Evolutionary conservation across 2,113 vertebrate genomes (phyloP).

Genomic region (Passer montanus): DNA sequence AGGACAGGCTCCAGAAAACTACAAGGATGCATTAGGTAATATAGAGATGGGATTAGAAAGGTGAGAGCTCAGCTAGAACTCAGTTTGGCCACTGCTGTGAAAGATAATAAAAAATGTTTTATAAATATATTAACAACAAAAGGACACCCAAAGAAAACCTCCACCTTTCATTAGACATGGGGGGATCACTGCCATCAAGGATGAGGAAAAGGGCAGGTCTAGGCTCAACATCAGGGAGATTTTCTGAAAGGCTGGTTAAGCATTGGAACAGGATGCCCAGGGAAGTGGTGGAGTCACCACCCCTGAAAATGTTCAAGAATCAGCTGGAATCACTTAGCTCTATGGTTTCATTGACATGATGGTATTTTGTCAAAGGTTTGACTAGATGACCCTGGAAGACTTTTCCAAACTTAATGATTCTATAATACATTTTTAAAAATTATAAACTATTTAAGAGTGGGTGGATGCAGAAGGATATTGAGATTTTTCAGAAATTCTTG

Average conservation of each 20-base stretch:
- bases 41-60: neutral
- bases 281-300: neutral
- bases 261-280: neutral
- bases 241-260: neutral
- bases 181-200: neutral
- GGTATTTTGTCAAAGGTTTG: neutral
- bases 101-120: neutral
- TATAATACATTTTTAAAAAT: neutral
- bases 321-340: neutral
- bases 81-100: neutral
- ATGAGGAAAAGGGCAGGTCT: neutral
- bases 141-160: neutral
- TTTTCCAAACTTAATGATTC: neutral
- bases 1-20: neutral
- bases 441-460: neutral
- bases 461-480: fast-evolving
- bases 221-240: neutral
- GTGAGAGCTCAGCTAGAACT: neutral
- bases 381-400: neutral
- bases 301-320: neutral
- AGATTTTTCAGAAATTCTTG: neutral
- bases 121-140: neutral
- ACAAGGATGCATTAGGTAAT: neutral
- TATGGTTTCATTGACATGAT: neutral
- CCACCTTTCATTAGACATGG: neutral